Base-by-base conservation (phyloP, 30 jellyfish, hydroid and myxozoan species). In the Haliclystus octoradiatus region DNA sequence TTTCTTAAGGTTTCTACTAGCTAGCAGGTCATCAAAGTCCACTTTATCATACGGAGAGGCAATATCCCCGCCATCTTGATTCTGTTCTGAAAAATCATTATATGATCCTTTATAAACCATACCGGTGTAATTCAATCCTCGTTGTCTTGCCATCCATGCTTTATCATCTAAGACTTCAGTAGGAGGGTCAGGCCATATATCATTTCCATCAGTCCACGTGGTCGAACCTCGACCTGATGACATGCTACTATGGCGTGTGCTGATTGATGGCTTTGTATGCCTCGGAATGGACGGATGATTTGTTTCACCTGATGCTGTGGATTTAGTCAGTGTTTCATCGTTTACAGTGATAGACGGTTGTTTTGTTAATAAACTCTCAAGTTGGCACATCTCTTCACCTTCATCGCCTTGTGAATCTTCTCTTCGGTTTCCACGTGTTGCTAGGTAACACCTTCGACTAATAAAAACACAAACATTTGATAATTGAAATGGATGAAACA, bases 181-280 rank as follows among this genome's bases (percentile, higher is more conserved):
- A 50, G 91, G 91, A 61, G 91, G 91, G 31, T 68, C 77, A 3
- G 91, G 91, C 91, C 91, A 77, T 31, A 65, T 72, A 50, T 76
- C 88, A 12, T 63, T 79, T 34, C 53, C 79, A 68, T 77, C 77
- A 22, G 68, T 77, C 52, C 62, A 76, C 33, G 80, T 72, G 23
- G 69, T 53, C 30, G 91, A 77, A 57, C 91, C 91, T 63, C 91
- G 49, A 7, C 91, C 91, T 46, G 80, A 65, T 32, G 91, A 77
- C 40, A 79, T 69, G 15, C 80, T 79, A 50, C 53, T 65, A 60
- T 79, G 68, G 5, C 61, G 31, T 49, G 68, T 77, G 72, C 91
- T 77, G 2, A 49, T 73, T 23, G 77, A 28, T 68, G 77, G 34
- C 47, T 77, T 74, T 64, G 68, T 76, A 23, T 79, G 53, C 30